Evolutionary conservation across 2,797 vertebrate genomes (phyloP).

Genomic region (Microchirus variegatus): DNA sequence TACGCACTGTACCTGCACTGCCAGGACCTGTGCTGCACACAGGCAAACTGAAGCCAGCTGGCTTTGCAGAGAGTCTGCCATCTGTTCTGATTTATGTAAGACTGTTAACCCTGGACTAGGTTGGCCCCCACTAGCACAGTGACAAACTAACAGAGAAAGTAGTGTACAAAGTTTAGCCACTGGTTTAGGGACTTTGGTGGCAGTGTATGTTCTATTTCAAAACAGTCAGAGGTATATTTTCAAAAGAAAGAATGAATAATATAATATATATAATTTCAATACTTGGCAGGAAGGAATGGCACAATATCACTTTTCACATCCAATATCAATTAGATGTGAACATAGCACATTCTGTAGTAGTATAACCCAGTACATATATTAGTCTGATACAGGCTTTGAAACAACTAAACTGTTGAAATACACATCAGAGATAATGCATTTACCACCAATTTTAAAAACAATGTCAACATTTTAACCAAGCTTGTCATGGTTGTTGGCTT

Average conservation of each 20-base stretch:
- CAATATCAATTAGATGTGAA: too few relatives aligned
- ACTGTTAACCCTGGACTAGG: constrained; percentile 72
- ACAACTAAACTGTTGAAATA: too few relatives aligned
- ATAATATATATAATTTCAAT: neutral
- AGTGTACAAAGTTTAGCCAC: constrained; percentile 5
- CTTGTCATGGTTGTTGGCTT: too few relatives aligned
- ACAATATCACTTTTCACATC: too few relatives aligned
- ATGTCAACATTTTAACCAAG: too few relatives aligned
- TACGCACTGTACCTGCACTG: constrained; percentile 71
- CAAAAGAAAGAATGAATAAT: neutral
- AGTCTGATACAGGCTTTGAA: too few relatives aligned
- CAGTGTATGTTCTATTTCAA: constrained; percentile 1
- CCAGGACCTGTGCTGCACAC: constrained; percentile 68
- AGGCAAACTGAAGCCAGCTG: constrained; percentile 83
- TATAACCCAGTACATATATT: too few relatives aligned
- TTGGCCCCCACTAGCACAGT: constrained; percentile 58
- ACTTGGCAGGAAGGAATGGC: neutral
- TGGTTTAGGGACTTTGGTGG: constrained; percentile 10
- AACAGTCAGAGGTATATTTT: neutral
- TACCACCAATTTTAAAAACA: too few relatives aligned
- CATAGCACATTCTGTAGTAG: too few relatives aligned
- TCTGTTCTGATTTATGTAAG: constrained; percentile 81
- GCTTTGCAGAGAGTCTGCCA: constrained; percentile 74
- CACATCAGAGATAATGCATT: too few relatives aligned
- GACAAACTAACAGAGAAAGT: constrained; percentile 48